Evolutionary conservation across 2,888 invertebrate species (phyloP).

Genomic region (Sarcophaga rosellei): DNA sequence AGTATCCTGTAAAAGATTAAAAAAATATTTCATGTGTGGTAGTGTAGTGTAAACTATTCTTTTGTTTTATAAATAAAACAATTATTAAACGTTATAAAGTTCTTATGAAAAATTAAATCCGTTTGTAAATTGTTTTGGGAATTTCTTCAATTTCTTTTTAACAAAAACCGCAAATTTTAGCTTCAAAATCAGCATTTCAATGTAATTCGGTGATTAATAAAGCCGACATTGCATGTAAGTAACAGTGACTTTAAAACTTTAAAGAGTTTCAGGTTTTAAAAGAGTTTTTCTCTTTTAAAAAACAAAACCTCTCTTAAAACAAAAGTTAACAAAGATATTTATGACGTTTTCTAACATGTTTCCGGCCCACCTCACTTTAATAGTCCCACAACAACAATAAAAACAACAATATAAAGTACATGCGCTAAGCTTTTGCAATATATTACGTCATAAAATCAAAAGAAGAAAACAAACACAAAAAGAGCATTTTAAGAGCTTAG

Average conservation of each 20-base stretch:
- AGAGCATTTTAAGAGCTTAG: neutral
- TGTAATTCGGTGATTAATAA: conserved; percentile 30
- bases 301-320: conserved; percentile 31
- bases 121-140: neutral
- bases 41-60: neutral
- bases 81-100: neutral
- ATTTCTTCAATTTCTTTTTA: neutral
- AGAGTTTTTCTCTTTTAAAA: conserved; percentile 7
- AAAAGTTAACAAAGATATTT: conserved; percentile 20
- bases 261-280: neutral
- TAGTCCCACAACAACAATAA: neutral
- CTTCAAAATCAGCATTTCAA: neutral
- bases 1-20: no score
- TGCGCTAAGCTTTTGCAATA: conserved; percentile 38
- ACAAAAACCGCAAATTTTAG: conserved; percentile 9
- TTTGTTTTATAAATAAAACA: neutral
- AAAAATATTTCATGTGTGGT: no score
- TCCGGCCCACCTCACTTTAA: conserved; percentile 68
- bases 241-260: conserved; percentile 51
- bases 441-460: conserved; percentile 52
- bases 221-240: neutral
- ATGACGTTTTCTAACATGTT: conserved; percentile 60
- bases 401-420: neutral
- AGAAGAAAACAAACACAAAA: neutral
- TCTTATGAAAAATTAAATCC: neutral